These are phyloP conservation scores for Ochotona curzoniae DNA, from an alignment of 2,113 vertebrate genomes.

Conservation along the genomic window DNA sequence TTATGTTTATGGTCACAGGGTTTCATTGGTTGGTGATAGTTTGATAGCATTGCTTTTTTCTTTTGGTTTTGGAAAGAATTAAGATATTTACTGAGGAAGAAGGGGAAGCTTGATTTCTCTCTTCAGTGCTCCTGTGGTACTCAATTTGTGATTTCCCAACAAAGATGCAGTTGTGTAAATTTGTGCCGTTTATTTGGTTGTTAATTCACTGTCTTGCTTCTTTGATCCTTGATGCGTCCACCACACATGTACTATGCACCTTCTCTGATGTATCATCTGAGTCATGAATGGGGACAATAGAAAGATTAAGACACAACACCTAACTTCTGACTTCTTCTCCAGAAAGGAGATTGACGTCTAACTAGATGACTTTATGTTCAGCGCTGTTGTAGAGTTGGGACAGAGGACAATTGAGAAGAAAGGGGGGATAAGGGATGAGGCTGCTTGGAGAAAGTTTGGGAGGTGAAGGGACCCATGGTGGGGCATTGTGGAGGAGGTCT, in stretches of 20 bases:
- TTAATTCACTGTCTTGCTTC: constrained; percentile 5
- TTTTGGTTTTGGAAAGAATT: constrained; percentile 23
- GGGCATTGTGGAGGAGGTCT: background rate
- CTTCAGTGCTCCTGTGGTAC: constrained; percentile 13
- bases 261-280: background rate
- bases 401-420: constrained; percentile 38
- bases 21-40: constrained; percentile 51
- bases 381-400: background rate
- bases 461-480: background rate
- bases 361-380: constrained; percentile 4
- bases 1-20: constrained; percentile 26
- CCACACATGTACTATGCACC: background rate
- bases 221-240: constrained; percentile 18
- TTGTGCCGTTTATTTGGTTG: background rate
- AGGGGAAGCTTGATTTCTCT: constrained; percentile 34
- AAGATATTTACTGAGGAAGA: constrained; percentile 44
- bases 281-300: background rate
- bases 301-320: constrained; percentile 12
- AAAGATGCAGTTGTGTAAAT: constrained; percentile 5
- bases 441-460: constrained; percentile 3
- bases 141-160: constrained; percentile 35
- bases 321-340: background rate
- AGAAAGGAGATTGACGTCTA: background rate
- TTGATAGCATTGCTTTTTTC: constrained; percentile 25
- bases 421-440: background rate